Percentiles rank a stretch among this genome's conserved stretches.
phyloP scores from a whole-genome alignment of 2,888 invertebrate species.

The Ormyrus pomaceus region DNA sequence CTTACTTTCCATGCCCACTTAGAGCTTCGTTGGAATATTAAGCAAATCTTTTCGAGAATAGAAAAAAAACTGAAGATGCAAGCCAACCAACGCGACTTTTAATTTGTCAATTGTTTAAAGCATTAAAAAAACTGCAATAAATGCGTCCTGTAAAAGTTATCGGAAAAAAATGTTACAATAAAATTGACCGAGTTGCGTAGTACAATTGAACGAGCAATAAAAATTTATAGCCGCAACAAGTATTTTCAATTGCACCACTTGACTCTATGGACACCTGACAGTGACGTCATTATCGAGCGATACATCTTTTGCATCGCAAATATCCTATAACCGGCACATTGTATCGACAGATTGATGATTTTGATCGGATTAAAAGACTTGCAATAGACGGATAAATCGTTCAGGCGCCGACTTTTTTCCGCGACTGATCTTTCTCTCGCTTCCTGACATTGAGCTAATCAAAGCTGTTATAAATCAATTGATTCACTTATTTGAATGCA shows the following conservation, averaged over 20 bases:
- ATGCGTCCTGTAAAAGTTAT: neutral
- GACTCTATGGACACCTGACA: constrained; percentile 63
- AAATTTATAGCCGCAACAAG: constrained; percentile 14
- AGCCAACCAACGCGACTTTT: neutral
- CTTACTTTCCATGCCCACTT: too few species aligned
- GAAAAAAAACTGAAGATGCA: neutral
- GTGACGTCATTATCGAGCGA: constrained; percentile 58
- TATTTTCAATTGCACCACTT: constrained; percentile 65
- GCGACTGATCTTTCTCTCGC: constrained; percentile 1
- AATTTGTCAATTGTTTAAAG: neutral
- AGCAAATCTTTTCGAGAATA: too few species aligned
- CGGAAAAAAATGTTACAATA: constrained; percentile 17
- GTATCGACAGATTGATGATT: constrained; percentile 36
- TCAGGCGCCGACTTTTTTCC: constrained; percentile 20
- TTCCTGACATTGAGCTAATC: neutral
- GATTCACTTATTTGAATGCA: neutral
- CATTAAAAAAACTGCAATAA: neutral
- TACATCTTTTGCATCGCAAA: constrained; percentile 52
- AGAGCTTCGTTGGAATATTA: too few species aligned
- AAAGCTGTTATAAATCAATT: constrained; percentile 9
- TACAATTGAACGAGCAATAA: constrained; percentile 26
- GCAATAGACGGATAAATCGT: constrained; percentile 7
- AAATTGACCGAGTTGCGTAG: neutral
- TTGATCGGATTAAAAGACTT: constrained; percentile 44
- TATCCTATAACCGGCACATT: constrained; percentile 49